phyloP scores from a whole-genome alignment of 2,113 vertebrate genomes.

The Hoplias malabaricus region DNA sequence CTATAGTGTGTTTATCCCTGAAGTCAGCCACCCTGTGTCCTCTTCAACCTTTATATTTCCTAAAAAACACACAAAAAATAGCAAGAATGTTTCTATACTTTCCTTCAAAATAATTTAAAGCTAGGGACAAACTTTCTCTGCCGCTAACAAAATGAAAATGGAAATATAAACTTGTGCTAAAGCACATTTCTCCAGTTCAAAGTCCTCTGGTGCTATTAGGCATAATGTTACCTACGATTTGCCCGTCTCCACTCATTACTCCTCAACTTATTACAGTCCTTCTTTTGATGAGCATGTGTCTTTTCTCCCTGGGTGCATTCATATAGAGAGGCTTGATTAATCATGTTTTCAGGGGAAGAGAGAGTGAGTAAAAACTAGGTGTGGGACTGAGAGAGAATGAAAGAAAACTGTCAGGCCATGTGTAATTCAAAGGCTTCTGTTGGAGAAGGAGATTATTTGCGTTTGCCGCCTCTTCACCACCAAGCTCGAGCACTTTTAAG shows the following conservation, averaged over 20 bases:
- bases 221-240: neutral
- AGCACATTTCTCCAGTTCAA: neutral
- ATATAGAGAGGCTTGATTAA: constrained; percentile 58
- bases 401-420: constrained; percentile 66
- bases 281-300: constrained; percentile 50
- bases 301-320: constrained; percentile 33
- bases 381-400: constrained; percentile 43
- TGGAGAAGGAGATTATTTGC: constrained; percentile 75
- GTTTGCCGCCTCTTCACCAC: constrained; percentile 54
- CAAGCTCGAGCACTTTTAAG: constrained; percentile 57
- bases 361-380: constrained; percentile 27
- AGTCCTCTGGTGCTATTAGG: neutral
- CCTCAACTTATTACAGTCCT: constrained; percentile 43
- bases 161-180: neutral
- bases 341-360: constrained; percentile 56
- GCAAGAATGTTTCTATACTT: neutral
- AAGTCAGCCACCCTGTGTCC: neutral
- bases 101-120: constrained; percentile 1
- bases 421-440: constrained; percentile 68
- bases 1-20: neutral
- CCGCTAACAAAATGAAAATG: constrained; percentile 15
- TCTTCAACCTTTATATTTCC: neutral
- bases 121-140: neutral
- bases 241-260: constrained; percentile 33
- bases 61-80: neutral